Percentiles rank a stretch among this genome's conserved stretches.
Conservation (phyloP, 2,113 vertebrate genomes). For the Elachura formosa region DNA sequence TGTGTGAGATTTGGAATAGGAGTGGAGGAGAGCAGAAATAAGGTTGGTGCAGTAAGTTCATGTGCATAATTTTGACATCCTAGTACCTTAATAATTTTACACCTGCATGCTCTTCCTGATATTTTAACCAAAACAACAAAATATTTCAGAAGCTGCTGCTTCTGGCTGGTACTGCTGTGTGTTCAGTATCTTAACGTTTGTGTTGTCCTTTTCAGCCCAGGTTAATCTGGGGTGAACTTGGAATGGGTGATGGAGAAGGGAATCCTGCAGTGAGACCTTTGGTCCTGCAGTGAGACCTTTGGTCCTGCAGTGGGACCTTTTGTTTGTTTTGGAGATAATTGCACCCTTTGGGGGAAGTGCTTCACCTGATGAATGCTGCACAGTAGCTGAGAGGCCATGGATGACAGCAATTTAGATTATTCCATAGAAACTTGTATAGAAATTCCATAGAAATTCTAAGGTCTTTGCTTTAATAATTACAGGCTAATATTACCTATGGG, state of each 20-base stretch:
- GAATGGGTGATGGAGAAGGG: not conserved
- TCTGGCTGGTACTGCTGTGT: not conserved
- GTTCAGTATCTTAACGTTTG: not conserved
- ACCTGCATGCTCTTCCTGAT: not conserved
- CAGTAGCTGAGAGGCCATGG: not conserved
- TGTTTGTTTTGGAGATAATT: not conserved
- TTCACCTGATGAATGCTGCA: not conserved
- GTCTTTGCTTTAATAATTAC: not conserved
- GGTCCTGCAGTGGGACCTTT: not conserved
- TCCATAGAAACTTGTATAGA: not conserved
- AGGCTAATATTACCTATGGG: not conserved
- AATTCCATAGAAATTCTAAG: not conserved
- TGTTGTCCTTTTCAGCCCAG: not conserved
- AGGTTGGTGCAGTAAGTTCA: not conserved
- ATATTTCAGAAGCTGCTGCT: not conserved
- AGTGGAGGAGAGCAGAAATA: not conserved
- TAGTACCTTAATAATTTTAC: not conserved
- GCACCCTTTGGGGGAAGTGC: not conserved
- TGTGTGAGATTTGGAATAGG: not conserved
- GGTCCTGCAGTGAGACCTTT: not conserved
- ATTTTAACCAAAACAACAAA: not conserved
- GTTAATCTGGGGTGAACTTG: not conserved
- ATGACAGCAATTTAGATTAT: not conserved
- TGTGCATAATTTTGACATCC: not conserved
- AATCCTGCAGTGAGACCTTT: not conserved